Evolutionary conservation across 2,888 invertebrate species (phyloP).

Genomic region (Pseudococcus viburni): DNA sequence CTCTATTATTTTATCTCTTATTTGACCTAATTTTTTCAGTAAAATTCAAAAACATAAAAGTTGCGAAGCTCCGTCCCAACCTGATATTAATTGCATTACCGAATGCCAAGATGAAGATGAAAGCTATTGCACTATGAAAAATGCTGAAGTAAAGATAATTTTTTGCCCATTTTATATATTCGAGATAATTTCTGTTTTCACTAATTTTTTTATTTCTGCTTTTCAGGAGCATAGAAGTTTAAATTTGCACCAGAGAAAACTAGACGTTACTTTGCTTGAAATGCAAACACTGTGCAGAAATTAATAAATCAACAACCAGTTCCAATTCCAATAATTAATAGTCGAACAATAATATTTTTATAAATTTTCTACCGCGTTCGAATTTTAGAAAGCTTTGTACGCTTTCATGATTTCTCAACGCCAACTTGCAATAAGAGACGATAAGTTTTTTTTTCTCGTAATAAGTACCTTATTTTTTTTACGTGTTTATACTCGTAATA

Average conservation of each 20-base stretch:
- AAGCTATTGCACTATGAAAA: constrained; percentile 51
- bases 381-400: constrained; percentile 32
- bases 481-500: constrained; percentile 6
- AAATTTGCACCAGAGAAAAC: constrained; percentile 76
- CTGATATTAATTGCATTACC: constrained; percentile 51
- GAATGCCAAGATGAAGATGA: constrained; percentile 64
- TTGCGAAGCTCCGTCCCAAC: constrained; percentile 59
- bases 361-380: constrained; percentile 17
- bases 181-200: neutral
- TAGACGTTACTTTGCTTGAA: constrained; percentile 80
- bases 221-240: constrained; percentile 66
- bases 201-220: neutral
- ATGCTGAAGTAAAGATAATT: constrained; percentile 29
- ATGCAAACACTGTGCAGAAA: constrained; percentile 73
- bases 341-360: constrained; percentile 54
- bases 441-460: neutral
- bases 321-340: constrained; percentile 11
- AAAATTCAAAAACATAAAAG: constrained; percentile 67
- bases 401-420: constrained; percentile 38
- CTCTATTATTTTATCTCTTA: neutral
- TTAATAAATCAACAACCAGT: neutral
- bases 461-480: constrained; percentile 14
- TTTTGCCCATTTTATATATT: neutral
- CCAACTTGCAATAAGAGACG: constrained; percentile 11
- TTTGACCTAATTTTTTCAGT: constrained; percentile 43